phyloP scores from a whole-genome alignment of 2,113 vertebrate species.

The Mormoops blainvillei region DNA sequence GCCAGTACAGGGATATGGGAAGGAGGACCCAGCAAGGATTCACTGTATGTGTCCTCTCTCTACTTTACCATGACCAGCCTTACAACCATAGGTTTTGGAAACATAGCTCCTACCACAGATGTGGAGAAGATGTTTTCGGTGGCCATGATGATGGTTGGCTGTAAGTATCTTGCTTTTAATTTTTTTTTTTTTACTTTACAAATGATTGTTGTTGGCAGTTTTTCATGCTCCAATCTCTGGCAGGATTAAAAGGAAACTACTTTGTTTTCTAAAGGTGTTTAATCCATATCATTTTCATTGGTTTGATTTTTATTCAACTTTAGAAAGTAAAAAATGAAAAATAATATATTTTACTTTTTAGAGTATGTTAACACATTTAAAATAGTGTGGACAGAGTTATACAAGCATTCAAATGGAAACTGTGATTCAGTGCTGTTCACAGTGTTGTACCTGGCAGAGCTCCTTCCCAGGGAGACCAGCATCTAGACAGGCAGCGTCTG shows the following conservation, averaged over 20 bases:
- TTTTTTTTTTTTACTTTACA: background rate
- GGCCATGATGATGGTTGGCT: conserved; percentile 99
- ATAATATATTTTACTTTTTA: background rate
- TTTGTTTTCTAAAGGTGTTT: background rate
- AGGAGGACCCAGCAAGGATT: conserved; percentile 96
- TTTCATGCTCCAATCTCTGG: background rate
- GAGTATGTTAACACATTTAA: background rate
- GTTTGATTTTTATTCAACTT: conserved; percentile 4
- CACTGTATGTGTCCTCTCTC: conserved; percentile 96
- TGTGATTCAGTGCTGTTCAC: background rate
- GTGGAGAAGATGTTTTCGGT: conserved; percentile 99
- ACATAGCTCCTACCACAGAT: conserved; percentile 95
- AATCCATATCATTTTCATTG: background rate
- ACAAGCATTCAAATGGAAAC: background rate
- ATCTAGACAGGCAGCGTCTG: background rate
- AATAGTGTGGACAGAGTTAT: background rate
- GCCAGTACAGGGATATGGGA: conserved; percentile 94
- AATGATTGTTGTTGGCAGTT: background rate
- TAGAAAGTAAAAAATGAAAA: conserved; percentile 7
- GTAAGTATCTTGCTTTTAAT: conserved; percentile 84
- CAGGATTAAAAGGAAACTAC: background rate
- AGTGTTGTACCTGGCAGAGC: background rate
- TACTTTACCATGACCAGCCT: conserved; percentile 99
- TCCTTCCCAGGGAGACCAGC: background rate
- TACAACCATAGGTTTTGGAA: conserved; percentile 98